Conservation (phyloP, 2,113 vertebrate species). For the Oostethus manadensis region DNA sequence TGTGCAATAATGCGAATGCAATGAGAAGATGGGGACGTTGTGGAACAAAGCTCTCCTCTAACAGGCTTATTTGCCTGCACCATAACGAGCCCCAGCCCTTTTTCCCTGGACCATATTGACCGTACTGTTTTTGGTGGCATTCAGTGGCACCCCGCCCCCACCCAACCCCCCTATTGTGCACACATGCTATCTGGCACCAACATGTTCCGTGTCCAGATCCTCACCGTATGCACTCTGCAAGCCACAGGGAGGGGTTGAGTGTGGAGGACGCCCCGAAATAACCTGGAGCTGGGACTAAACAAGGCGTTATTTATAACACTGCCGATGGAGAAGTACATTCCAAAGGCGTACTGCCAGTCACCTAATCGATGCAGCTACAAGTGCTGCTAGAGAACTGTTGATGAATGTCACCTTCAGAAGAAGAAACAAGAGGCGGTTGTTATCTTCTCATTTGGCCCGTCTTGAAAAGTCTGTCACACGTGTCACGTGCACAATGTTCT, state of each 20-base stretch:
- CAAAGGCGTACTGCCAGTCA: slow-evolving; percentile 56
- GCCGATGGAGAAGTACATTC: slow-evolving; percentile 55
- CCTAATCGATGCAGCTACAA: slow-evolving; percentile 30
- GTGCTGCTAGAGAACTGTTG: slow-evolving; percentile 28
- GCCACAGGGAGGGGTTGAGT: slow-evolving; percentile 30
- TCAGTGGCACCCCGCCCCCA: slow-evolving; percentile 2
- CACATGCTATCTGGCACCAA: slow-evolving; percentile 69
- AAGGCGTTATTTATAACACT: slow-evolving; percentile 16
- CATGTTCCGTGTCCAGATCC: slow-evolving; percentile 55
- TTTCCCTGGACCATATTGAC: no score
- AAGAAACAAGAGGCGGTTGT: slow-evolving; percentile 29
- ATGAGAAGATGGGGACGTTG: no score
- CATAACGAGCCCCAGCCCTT: no score
- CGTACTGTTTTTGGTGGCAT: neutral
- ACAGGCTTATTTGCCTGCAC: slow-evolving; percentile 40
- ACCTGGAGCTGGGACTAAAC: slow-evolving; percentile 32
- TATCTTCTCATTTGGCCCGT: slow-evolving; percentile 46
- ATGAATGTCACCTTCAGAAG: slow-evolving; percentile 26
- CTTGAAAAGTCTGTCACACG: slow-evolving; percentile 59
- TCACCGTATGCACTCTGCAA: slow-evolving; percentile 54
- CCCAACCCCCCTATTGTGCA: slow-evolving; percentile 46
- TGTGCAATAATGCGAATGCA: no score
- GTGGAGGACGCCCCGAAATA: slow-evolving; percentile 49
- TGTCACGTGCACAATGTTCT: slow-evolving; percentile 71
- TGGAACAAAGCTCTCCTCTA: slow-evolving; percentile 59